phyloP scores from a whole-genome alignment of 2,888 invertebrate genomes.

The Drosophila meridionalis region DNA sequence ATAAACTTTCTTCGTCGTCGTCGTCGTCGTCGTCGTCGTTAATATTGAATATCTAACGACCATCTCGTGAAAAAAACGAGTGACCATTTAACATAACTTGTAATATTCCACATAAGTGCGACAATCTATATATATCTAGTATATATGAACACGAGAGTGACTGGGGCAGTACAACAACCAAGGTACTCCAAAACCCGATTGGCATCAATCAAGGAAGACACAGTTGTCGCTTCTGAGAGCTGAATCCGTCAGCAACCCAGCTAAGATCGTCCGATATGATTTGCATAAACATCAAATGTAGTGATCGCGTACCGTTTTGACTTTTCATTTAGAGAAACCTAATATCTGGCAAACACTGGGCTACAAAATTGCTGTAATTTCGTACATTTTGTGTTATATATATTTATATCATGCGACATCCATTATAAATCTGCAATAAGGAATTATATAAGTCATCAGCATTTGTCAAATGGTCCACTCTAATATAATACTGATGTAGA shows the following conservation, averaged over 20 bases:
- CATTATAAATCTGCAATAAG: constrained; percentile 73
- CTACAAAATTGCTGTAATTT: constrained; percentile 65
- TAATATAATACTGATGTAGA: constrained; percentile 30
- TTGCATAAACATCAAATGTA: constrained; percentile 9
- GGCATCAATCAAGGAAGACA: constrained; percentile 30
- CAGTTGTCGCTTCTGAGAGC: constrained; percentile 7
- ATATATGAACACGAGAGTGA: constrained; percentile 38
- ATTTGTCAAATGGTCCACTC: constrained; percentile 44
- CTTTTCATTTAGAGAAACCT: constrained; percentile 58
- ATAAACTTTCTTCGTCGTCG: constrained; percentile 39
- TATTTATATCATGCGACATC: constrained; percentile 82
- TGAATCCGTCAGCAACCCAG: constrained; percentile 24
- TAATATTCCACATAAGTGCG: constrained; percentile 39
- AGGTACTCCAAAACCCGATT: constrained; percentile 24
- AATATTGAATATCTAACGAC: constrained; percentile 31
- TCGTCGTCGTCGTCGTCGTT: constrained; percentile 29
- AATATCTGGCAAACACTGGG: constrained; percentile 54
- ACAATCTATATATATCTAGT: constrained; percentile 13
- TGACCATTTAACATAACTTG: constrained; percentile 41
- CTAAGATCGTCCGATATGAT: constrained; percentile 45
- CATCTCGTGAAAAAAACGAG: constrained; percentile 31
- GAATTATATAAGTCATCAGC: constrained; percentile 41
- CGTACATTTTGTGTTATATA: constrained; percentile 59
- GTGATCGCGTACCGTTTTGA: constrained; percentile 37
- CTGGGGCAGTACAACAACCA: constrained; percentile 32